These are phyloP conservation scores for Chloroceryle aenea DNA, from an alignment of 2,113 vertebrate species.

Conservation along the genomic window DNA sequence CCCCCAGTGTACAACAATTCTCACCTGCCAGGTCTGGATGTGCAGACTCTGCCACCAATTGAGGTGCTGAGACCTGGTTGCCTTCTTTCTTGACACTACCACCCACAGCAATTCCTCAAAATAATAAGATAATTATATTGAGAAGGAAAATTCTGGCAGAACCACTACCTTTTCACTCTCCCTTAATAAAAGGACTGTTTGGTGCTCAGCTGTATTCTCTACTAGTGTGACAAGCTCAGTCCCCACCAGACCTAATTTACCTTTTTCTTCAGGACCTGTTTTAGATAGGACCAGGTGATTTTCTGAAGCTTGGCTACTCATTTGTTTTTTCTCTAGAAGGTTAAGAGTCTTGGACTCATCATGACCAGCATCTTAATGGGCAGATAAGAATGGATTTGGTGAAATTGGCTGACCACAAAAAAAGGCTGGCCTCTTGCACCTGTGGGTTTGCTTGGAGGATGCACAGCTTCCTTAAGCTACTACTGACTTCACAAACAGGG, in stretches of 20 bases:
- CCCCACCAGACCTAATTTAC: background rate
- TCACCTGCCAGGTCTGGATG: background rate
- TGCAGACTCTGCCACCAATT: background rate
- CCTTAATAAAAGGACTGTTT: background rate
- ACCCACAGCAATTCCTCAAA: background rate
- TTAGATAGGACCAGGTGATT: background rate
- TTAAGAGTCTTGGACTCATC: background rate
- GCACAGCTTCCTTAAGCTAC: background rate
- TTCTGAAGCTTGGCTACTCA: background rate
- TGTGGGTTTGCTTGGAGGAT: background rate
- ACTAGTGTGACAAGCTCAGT: too few relatives aligned
- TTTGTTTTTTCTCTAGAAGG: background rate
- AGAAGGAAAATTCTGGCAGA: background rate
- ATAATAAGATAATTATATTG: background rate
- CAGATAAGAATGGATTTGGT: background rate
- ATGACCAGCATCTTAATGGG: fast-evolving
- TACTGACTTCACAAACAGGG: background rate
- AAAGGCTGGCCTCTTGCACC: background rate
- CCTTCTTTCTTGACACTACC: background rate
- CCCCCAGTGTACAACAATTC: fast-evolving
- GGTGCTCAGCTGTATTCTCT: fast-evolving
- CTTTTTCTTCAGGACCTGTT: background rate
- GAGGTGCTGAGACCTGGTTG: background rate
- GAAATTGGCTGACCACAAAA: background rate
- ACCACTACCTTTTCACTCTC: background rate